Evolutionary conservation across 2,113 vertebrate genomes (phyloP).

Genomic region (Grus americana): DNA sequence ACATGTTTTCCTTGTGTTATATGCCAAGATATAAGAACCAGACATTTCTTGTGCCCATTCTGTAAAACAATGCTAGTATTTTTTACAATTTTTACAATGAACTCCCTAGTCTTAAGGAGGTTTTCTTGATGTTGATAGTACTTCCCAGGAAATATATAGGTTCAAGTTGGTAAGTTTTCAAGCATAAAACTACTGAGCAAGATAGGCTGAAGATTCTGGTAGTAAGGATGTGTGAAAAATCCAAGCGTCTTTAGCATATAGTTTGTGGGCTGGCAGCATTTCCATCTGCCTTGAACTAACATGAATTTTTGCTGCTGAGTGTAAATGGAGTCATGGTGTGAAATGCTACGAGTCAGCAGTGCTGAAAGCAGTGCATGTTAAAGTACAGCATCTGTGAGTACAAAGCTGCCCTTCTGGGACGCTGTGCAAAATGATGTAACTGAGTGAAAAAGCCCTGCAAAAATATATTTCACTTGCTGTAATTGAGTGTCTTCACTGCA

Average conservation of each 20-base stretch:
- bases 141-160: background rate
- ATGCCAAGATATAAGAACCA: background rate
- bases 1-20: background rate
- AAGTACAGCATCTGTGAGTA: constrained; percentile 1
- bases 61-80: background rate
- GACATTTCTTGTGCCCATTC: background rate
- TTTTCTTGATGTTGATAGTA: background rate
- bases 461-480: constrained; percentile 20
- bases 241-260: background rate
- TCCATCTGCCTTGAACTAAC: background rate
- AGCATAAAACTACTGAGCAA: background rate
- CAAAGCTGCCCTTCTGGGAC: constrained; percentile 71
- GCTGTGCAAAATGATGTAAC: constrained; percentile 79
- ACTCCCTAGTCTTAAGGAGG: background rate
- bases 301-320: background rate
- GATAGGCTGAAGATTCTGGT: background rate
- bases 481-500: background rate
- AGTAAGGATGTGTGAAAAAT: constrained; percentile 19
- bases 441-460: constrained; percentile 67
- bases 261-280: background rate
- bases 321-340: constrained; percentile 10
- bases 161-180: background rate
- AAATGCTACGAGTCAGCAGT: constrained; percentile 19
- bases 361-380: background rate
- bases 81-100: background rate